Conservation (phyloP, 2,888 invertebrate species). For the Platycheirus rosarum region DNA sequence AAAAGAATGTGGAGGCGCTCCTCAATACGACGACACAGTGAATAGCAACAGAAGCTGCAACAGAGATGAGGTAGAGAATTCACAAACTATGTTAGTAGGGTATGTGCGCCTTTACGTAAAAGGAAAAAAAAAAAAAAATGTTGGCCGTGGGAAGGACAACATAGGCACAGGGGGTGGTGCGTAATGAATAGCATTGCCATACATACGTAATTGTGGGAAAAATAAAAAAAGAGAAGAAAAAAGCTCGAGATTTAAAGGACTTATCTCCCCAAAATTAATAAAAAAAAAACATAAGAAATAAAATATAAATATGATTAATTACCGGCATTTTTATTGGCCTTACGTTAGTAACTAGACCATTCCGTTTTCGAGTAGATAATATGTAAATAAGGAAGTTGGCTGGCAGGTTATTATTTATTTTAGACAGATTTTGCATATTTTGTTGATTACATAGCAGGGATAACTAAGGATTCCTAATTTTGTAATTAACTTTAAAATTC, state of each 20-base stretch:
- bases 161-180: conserved; percentile 19
- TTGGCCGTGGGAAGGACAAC: conserved; percentile 9
- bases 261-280: background rate
- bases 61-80: conserved; percentile 55
- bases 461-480: no score
- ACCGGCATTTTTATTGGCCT: conserved; percentile 18
- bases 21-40: conserved; percentile 7
- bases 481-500: no score
- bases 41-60: conserved; percentile 24
- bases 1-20: conserved; percentile 13
- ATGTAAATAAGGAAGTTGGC: conserved; percentile 7
- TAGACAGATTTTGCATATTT: background rate
- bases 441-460: no score
- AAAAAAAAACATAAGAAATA: conserved; percentile 40
- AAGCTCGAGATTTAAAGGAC: conserved; percentile 31
- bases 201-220: conserved; percentile 2
- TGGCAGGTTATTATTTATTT: conserved; percentile 7
- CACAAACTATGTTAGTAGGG: conserved; percentile 69
- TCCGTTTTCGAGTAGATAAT: conserved; percentile 16
- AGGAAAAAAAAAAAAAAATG: background rate
- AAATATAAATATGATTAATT: conserved; percentile 63
- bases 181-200: conserved; percentile 26
- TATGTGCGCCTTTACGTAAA: conserved; percentile 49
- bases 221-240: conserved; percentile 1
- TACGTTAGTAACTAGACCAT: conserved; percentile 6